phyloP scores from a whole-genome alignment of 2,888 invertebrate species.

The Malachius bipustulatus region DNA sequence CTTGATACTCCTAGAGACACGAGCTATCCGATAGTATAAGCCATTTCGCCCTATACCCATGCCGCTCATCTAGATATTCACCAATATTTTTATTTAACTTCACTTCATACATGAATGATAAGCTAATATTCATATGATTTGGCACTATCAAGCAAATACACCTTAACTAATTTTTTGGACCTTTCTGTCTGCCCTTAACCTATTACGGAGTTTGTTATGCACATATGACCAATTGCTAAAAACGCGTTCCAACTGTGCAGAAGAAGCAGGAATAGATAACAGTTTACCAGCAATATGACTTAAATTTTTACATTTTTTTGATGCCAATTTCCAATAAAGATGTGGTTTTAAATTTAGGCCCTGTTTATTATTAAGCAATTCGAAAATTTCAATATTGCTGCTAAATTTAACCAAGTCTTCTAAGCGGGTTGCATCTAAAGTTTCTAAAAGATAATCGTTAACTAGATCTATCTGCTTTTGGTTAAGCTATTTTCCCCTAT shows the following conservation, averaged over 20 bases:
- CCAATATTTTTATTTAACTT: no score
- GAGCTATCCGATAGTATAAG: no score
- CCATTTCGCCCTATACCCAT: no score
- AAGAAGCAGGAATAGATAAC: not conserved
- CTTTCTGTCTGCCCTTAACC: not conserved
- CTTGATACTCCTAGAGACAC: no score
- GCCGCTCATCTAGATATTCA: no score
- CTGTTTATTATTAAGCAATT: not conserved
- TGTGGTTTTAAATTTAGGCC: not conserved
- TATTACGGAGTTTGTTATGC: not conserved
- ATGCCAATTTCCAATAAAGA: not conserved
- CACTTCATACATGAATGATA: no score
- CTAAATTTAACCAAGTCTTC: slow-evolving; percentile 11
- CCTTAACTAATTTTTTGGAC: slow-evolving; percentile 1
- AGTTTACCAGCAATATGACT: not conserved
- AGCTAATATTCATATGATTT: no score
- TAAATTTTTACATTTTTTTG: not conserved
- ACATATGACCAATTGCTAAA: slow-evolving; percentile 2
- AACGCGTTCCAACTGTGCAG: not conserved
- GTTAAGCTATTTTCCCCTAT: slow-evolving; percentile 4
- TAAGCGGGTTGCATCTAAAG: slow-evolving; percentile 9
- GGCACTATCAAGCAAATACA: no score
- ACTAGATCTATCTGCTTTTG: slow-evolving; percentile 7
- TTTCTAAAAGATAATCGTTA: slow-evolving; percentile 10
- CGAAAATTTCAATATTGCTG: not conserved